Evolutionary conservation across 2,113 vertebrate genomes (phyloP), one percentile per base, ranked within the genome.

Genomic region (Kryptolebias marmoratus): DNA sequence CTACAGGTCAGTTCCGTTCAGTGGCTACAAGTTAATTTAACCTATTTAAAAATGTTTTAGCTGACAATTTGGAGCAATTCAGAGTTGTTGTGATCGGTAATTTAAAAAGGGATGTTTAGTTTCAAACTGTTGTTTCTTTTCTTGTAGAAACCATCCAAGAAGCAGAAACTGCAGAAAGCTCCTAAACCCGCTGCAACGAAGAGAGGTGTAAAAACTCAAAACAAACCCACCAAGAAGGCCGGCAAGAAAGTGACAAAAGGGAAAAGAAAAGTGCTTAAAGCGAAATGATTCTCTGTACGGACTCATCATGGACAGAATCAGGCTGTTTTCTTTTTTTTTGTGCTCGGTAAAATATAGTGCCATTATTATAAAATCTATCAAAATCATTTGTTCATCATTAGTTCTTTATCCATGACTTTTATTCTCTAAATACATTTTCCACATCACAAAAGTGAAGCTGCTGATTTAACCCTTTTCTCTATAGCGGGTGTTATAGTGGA

Each of bases 1-100:
- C 32, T 77, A 61, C 61, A 91, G 92, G 94, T 94, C 42, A 66
- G 92, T 76, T 10, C 4, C 18, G 1, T 22, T 68, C 30, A 11
- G 50, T 18, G 27, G n/a, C 10, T 7, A 36, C 3, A 36, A 36
- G 32, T 36, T 7, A 36, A 36, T 36, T 3, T 36, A 36, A 36
- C 32, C 39, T 22, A 22, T 22, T 42, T 42, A 1, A 10, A 42
- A 42, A 5, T 6, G 39, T 42, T 42, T 42, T 10, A 42, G 39
- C 39, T 42, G 39, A 10, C 39, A 42, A 7, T 9, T 42, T 6
- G 39, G 9, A 42, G 5, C 5, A 9, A 4, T 36, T 36, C 22
- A 22, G 22, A 22, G 7, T 36, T 1, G 39, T 10, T 42, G 39
- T 42, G 8, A 27, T 53, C 50, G 32, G 4, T 15, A 12, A 1